Evolutionary conservation across 2,888 invertebrate species (phyloP).

Genomic region (Balanococcus diminutus): DNA sequence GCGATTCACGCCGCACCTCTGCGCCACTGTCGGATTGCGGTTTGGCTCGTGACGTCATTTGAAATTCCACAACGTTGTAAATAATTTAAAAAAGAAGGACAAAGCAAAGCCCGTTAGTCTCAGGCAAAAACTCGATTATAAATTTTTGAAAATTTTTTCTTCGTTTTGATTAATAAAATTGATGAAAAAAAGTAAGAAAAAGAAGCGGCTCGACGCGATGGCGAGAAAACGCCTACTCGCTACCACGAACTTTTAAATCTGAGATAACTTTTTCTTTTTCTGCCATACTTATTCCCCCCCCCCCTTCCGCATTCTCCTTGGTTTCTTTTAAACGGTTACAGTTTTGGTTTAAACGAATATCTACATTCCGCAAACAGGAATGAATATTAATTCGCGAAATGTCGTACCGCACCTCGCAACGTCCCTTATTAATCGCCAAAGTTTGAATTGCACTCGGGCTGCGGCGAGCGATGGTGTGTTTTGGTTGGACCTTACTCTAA

Average conservation of each 20-base stretch:
- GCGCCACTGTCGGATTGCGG: neutral
- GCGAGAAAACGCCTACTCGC: constrained; percentile 7
- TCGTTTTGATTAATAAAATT: constrained; percentile 26
- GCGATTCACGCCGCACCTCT: neutral
- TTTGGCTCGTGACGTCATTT: constrained; percentile 8
- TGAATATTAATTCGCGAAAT: neutral
- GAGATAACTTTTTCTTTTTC: neutral
- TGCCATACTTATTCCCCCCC: too few relatives aligned
- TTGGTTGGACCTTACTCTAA: too few relatives aligned
- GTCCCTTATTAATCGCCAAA: too few relatives aligned
- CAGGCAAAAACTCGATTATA: constrained; percentile 6
- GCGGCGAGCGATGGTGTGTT: too few relatives aligned
- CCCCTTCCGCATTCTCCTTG: too few relatives aligned
- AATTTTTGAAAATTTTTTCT: constrained; percentile 38
- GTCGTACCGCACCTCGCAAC: too few relatives aligned
- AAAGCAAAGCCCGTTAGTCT: neutral
- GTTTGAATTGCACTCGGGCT: too few relatives aligned
- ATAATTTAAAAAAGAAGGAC: constrained; percentile 1
- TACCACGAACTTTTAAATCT: constrained; percentile 21
- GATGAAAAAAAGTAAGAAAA: neutral
- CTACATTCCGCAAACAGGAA: neutral
- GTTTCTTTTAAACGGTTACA: neutral
- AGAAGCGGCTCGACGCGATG: neutral
- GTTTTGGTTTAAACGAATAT: neutral
- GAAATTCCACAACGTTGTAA: constrained; percentile 2